Conservation (phyloP, 1,140 invertebrate species). For the Drosophila melanogaster region DNA sequence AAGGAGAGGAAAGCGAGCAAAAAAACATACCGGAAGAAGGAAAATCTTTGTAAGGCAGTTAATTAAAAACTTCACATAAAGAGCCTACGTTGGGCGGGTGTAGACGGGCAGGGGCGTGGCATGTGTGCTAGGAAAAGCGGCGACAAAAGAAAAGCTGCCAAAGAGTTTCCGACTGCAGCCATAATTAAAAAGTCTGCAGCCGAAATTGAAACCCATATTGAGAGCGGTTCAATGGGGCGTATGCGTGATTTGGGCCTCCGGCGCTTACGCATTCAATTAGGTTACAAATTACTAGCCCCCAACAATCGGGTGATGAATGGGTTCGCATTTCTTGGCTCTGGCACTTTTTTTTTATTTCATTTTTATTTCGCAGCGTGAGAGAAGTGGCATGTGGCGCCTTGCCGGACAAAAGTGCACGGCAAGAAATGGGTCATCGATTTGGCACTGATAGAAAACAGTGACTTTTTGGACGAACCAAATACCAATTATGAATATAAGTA, state of each 20-base stretch:
- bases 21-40: conserved; percentile 32
- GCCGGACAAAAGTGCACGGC: not conserved
- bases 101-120: conserved; percentile 13
- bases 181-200: conserved; percentile 35
- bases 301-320: conserved; percentile 39
- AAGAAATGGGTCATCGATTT: conserved; percentile 3
- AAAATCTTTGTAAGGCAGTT: conserved; percentile 80
- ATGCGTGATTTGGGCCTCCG: not conserved
- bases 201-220: conserved; percentile 29
- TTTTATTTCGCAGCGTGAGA: conserved; percentile 22
- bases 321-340: conserved; percentile 9
- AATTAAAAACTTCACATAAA: conserved; percentile 77
- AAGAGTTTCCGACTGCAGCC: conserved; percentile 42
- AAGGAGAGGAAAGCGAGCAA: not conserved
- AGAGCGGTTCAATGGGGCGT: conserved; percentile 3
- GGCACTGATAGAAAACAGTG: not conserved
- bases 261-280: conserved; percentile 12
- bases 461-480: not conserved
- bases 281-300: conserved; percentile 11
- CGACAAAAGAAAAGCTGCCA: conserved; percentile 53
- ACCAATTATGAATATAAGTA: no score
- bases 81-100: conserved; percentile 25
- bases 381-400: conserved; percentile 19
- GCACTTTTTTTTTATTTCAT: conserved; percentile 12
- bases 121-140: conserved; percentile 35